These are phyloP conservation scores for Menura novaehollandiae DNA, from an alignment of 2,113 vertebrate genomes.

Conservation along the genomic window DNA sequence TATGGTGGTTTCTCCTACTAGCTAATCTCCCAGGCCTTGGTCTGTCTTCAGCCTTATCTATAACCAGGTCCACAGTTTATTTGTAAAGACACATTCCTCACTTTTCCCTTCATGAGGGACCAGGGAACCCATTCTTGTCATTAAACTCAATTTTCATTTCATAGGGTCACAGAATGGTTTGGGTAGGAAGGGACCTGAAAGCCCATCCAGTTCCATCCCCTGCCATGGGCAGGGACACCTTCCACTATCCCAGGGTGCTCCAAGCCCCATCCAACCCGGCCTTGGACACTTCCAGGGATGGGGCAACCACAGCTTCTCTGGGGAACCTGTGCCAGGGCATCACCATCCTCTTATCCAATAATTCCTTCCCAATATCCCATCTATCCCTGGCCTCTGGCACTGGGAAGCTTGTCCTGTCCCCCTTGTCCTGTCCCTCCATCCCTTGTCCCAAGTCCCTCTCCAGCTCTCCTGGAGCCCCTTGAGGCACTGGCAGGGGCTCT, in stretches of 20 bases:
- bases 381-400: not conserved
- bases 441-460: not conserved
- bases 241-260: not conserved
- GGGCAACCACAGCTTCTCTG: not conserved
- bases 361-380: not conserved
- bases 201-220: fast-evolving
- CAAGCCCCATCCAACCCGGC: fast-evolving
- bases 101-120: no score
- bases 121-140: fast-evolving
- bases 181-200: not conserved
- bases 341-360: not conserved
- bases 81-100: no score
- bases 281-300: not conserved
- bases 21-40: no score
- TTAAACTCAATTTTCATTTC: not conserved
- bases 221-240: not conserved
- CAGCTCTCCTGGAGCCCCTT: not conserved
- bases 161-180: not conserved
- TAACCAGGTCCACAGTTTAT: no score
- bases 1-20: no score
- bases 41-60: no score
- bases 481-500: not conserved
- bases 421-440: not conserved
- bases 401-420: not conserved
- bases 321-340: not conserved